A percentile compares a stretch with the other conserved stretches of the same genome.
Conservation (phyloP, 2,797 vertebrate species). For the Distichodus sexfasciatus region DNA sequence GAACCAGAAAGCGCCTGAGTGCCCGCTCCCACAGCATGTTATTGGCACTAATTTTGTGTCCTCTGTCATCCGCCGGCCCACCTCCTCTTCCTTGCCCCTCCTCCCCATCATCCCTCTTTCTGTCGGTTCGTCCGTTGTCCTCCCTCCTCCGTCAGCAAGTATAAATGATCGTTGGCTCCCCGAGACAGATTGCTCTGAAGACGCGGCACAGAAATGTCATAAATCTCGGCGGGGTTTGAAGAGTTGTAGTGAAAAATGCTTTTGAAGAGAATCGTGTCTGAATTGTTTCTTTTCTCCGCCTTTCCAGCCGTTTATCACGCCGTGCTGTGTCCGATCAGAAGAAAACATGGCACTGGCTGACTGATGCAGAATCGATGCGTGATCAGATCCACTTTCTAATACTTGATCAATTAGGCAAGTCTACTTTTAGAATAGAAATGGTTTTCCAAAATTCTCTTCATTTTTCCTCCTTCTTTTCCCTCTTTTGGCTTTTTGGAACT, state of each 20-base stretch:
- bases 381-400: too few relatives aligned
- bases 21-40: conserved; percentile 44
- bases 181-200: conserved; percentile 8
- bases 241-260: background rate
- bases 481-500: too few relatives aligned
- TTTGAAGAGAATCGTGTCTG: conserved; percentile 2
- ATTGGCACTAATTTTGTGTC: conserved; percentile 22
- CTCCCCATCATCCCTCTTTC: conserved; percentile 12
- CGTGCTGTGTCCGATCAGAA: conserved; percentile 21
- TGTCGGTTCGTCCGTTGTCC: background rate
- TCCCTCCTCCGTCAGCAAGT: conserved; percentile 1
- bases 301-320: conserved; percentile 6
- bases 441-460: too few relatives aligned
- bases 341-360: background rate
- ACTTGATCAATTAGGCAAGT: too few relatives aligned
- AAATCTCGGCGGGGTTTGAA: conserved; percentile 3
- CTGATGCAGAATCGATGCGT: too few relatives aligned
- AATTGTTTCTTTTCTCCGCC: background rate
- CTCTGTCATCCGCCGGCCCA: too few relatives aligned
- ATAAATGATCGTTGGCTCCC: background rate
- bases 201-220: background rate
- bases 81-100: background rate
- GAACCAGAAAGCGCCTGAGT: conserved; percentile 53
- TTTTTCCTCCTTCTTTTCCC: too few relatives aligned
- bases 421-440: too few relatives aligned